Evolutionary conservation across 2,113 vertebrate species (phyloP), one percentile per base, ranked within the genome.

Genomic region (Forbesichthys papilliferus): DNA sequence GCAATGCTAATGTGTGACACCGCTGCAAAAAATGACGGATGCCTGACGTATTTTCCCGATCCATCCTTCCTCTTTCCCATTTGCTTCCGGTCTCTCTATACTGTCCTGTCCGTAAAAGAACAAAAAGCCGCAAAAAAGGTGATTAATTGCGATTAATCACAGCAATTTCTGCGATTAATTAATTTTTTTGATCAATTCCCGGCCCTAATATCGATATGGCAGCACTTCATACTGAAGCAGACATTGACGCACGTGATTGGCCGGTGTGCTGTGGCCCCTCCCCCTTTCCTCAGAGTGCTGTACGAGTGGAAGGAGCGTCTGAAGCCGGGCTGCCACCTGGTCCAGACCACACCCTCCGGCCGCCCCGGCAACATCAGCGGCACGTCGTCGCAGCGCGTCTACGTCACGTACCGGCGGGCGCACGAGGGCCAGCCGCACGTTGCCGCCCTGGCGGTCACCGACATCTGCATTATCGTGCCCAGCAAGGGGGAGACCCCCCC

Each of bases 271-370:
- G 11, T 61, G 10, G 46, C 61, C 56, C 59, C 10, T 3, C 3
- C 18, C 27, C 8, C 42, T 10, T 12, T 12, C 8, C 0, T 5
- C 69, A 99, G 98, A n/a, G 94, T 98, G 71, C 89, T 99, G 61
- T 98, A 96, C 36, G 96, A 99, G 84, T 98, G 96, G 93, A 98
- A 97, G 75, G 97, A 99, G 86, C 92, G 96, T 34, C 89, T 99
- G 48, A 99, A 97, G 85, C 96, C 93, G 65, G 97, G 96, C 64
- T 99, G 97, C 90, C 94, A 98, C 80, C 93, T 99, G 80, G 96
- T 99, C 85, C 95, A 98, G 80, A 94, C 81, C 81, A 99, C 98
- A 9, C 94, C 96, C 0, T 92, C 91, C 0, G 97, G 97, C 12
- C 95, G 93, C 3, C 92, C 95, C 0, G 96, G 96, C 77, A 98